Conservation (phyloP, 2,797 vertebrate species). For the Pangasius krempfi region DNA sequence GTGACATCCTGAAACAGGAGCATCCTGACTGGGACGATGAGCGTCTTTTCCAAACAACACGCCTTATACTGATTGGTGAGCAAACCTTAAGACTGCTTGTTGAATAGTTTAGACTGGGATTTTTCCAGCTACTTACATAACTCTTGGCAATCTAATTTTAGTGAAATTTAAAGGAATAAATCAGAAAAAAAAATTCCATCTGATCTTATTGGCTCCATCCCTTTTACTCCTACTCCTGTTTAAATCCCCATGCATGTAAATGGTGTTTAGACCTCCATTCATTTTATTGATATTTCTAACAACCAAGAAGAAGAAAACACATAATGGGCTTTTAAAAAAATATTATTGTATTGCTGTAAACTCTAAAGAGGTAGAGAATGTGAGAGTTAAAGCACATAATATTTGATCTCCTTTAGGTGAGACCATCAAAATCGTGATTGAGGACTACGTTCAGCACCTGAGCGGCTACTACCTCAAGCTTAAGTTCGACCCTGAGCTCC, state of each 20-base stretch:
- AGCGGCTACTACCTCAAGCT: constrained; percentile 98
- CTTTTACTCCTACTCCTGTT: neutral
- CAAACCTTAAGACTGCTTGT: neutral
- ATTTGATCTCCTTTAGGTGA: constrained; percentile 78
- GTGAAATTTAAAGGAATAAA: neutral
- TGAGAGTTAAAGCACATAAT: neutral
- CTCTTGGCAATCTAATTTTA: neutral
- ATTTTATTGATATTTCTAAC: neutral
- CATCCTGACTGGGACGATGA: constrained; percentile 96
- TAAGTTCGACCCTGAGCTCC: constrained; percentile 94
- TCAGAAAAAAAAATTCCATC: neutral
- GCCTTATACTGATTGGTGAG: constrained; percentile 93
- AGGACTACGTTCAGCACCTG: constrained; percentile 97
- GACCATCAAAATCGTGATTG: constrained; percentile 98
- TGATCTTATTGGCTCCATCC: neutral
- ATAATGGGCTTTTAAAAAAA: neutral
- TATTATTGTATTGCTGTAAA: neutral
- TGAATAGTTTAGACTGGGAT: neutral
- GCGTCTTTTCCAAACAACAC: constrained; percentile 88
- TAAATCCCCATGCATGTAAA: neutral
- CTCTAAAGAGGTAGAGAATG: neutral
- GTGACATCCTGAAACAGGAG: constrained; percentile 83
- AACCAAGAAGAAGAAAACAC: neutral
- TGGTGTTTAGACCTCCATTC: neutral
- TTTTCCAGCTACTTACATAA: neutral